Conservation (phyloP, 2,888 invertebrate genomes). For the Lydus trimaculatus region DNA sequence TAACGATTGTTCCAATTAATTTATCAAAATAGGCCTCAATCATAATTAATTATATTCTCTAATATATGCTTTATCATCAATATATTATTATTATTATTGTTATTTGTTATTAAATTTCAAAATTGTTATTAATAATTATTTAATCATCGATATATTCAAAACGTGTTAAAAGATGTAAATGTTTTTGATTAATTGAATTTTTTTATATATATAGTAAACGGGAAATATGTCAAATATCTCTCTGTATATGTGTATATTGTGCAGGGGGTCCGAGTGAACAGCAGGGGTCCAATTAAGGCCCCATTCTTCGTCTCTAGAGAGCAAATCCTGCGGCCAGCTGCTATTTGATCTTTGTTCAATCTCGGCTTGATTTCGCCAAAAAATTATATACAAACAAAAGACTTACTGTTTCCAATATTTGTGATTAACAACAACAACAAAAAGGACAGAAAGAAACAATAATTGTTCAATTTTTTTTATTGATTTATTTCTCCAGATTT, state of each 20-base stretch:
- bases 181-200: constrained; percentile 14
- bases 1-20: constrained; percentile 23
- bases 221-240: not conserved
- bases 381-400: not conserved
- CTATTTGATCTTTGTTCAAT: constrained; percentile 35
- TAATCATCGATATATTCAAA: constrained; percentile 9
- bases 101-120: not conserved
- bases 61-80: not conserved
- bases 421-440: constrained; percentile 16
- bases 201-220: not conserved
- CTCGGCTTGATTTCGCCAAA: not conserved
- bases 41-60: not conserved
- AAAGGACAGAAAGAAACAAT: constrained; percentile 8
- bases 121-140: not conserved
- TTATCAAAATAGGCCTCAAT: constrained; percentile 17
- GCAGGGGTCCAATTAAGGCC: constrained; percentile 60
- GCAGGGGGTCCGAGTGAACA: constrained; percentile 49
- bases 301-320: constrained; percentile 54
- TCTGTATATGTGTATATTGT: constrained; percentile 30
- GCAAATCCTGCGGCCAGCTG: constrained; percentile 45
- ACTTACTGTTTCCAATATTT: constrained; percentile 1
- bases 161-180: constrained; percentile 4
- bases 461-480: constrained; percentile 19
- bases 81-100: no score
- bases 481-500: not conserved